Evolutionary conservation across 2,888 invertebrate genomes (phyloP).

Genomic region (Adineta ricciae): DNA sequence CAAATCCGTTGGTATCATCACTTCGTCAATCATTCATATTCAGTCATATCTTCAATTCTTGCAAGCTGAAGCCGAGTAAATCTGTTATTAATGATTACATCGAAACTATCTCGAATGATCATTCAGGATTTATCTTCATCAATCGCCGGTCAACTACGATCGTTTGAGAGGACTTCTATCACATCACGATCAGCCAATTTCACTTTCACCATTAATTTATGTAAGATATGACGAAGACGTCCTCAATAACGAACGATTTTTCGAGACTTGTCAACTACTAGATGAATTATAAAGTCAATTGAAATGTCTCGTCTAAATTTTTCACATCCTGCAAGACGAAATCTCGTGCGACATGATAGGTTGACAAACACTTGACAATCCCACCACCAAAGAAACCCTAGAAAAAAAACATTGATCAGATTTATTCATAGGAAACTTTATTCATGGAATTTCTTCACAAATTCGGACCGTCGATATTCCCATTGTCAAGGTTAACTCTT

Average conservation of each 20-base stretch:
- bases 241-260: too few relatives aligned
- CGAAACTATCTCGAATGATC: not conserved
- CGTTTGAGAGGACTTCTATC: not conserved
- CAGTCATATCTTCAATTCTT: not conserved
- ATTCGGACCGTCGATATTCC: not conserved
- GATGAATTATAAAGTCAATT: too few relatives aligned
- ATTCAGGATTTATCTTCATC: not conserved
- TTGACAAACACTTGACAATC: too few relatives aligned
- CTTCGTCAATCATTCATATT: not conserved
- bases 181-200: not conserved
- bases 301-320: not conserved
- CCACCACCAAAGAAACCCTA: not conserved
- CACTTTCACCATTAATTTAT: not conserved
- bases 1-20: not conserved
- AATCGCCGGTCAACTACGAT: not conserved
- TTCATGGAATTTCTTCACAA: not conserved
- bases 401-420: not conserved
- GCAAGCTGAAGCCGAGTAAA: not conserved
- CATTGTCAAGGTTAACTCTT: not conserved
- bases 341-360: too few relatives aligned
- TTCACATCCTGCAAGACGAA: too few relatives aligned
- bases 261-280: too few relatives aligned
- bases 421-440: not conserved
- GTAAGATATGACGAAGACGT: not conserved
- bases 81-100: not conserved